Base-by-base conservation (phyloP, 2,113 vertebrate species). In the Pollachius pollachius region DNA sequence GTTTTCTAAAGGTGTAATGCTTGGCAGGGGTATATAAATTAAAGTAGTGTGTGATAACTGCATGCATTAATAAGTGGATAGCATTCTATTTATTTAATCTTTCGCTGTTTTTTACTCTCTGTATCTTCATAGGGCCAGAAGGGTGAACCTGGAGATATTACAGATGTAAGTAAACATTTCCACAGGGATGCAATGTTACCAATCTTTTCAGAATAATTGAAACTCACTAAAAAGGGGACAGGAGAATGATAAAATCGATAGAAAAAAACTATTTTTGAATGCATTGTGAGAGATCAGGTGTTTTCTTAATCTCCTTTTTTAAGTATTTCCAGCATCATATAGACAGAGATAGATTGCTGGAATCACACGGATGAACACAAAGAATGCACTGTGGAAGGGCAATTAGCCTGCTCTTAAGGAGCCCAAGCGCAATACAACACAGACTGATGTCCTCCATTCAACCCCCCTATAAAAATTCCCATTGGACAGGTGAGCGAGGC, bases 61-160 rank as follows among this genome's bases (percentile, higher is more conserved):
- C 37, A 17, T 68, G 16, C 4, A 68, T 34, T 48, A 37, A 30
- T 52, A 15, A 21, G 25, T 48, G 11, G 25, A 17, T 23, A 67
- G 52, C 30, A 56, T 25, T 52, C 8, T 16, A 3, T 2, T 34
- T 12, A 68, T 18, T 54, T 71, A 54, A 77, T 48, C 41, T 13
- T 34, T 34, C 30, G 3, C 74, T 37, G 2, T 1, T 79, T 52
- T 77, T 25, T 67, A 34, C 79, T 41, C 30, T 64, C 67, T 57
- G 30, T 63, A 15, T 17, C 54, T 79, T 27, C 67, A 16, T 87
- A 97, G 95, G 95, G 95, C 68, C 94, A 95, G 86, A 97, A 97
- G 82, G 95, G 95, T 3, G 95, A 96, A 92, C 95, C 95, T 0
- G 95, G 95, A 77, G 95, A 97, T 79, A 95, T 97, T 81, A 95